These are phyloP conservation scores for Xanthia togata DNA, from an alignment of 2,888 invertebrate species.

Conservation along the genomic window DNA sequence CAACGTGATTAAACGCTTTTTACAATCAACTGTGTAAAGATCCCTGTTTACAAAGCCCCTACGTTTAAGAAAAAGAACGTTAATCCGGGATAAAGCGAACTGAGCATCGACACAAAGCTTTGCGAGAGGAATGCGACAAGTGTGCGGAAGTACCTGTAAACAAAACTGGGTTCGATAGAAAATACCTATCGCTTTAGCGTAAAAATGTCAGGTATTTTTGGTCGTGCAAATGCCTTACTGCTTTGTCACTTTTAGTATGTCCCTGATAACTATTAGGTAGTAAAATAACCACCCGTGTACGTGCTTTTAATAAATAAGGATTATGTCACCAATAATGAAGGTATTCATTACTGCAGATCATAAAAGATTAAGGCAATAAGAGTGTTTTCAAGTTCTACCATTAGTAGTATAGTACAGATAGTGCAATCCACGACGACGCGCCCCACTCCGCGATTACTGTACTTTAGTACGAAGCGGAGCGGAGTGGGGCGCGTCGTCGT, in stretches of 20 bases:
- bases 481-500: too few relatives aligned
- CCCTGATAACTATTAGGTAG: neutral
- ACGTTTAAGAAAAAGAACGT: constrained; percentile 9
- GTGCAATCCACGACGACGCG: too few relatives aligned
- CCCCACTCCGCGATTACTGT: too few relatives aligned
- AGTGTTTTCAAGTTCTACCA: neutral
- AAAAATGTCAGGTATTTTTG: neutral
- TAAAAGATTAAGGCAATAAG: neutral
- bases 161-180: neutral
- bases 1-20: constrained; percentile 26
- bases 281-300: too few relatives aligned
- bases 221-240: neutral
- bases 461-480: too few relatives aligned
- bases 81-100: constrained; percentile 23
- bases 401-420: too few relatives aligned
- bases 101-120: neutral
- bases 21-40: constrained; percentile 25
- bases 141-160: constrained; percentile 10
- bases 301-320: neutral
- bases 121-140: neutral
- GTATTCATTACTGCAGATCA: neutral
- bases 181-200: too few relatives aligned
- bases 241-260: too few relatives aligned
- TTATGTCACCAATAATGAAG: neutral
- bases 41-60: constrained; percentile 18